These are phyloP conservation scores for Liolophura sinensis DNA, from an alignment of 1,140 invertebrate species.

Conservation along the genomic window DNA sequence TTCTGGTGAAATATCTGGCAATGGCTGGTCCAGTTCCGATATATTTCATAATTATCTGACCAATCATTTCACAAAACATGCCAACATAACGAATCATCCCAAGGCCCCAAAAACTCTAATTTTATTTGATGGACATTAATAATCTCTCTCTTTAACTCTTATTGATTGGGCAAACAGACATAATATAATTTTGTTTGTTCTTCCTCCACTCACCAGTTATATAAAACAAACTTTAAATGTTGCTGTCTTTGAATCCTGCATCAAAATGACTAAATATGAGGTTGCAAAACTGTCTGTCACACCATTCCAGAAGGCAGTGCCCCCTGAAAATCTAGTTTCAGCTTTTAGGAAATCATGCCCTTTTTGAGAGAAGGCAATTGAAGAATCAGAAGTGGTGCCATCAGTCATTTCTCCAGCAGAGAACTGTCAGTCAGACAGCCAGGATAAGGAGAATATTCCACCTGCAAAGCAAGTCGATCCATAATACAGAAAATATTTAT, in stretches of 20 bases:
- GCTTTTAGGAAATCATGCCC: slow-evolving; percentile 24
- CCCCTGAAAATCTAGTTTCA: slow-evolving; percentile 17
- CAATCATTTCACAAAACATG: slow-evolving; percentile 51
- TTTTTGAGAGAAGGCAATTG: neutral
- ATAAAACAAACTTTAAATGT: slow-evolving; percentile 25
- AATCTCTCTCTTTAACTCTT: slow-evolving; percentile 14
- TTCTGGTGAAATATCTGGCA: slow-evolving; percentile 48
- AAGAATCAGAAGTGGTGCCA: slow-evolving; percentile 1
- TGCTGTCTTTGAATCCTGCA: slow-evolving; percentile 26
- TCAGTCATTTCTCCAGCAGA: slow-evolving; percentile 7
- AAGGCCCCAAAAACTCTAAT: slow-evolving; percentile 45
- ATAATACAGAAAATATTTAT: neutral
- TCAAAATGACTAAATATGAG: slow-evolving; percentile 13
- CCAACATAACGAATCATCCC: slow-evolving; percentile 28
- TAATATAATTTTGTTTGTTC: slow-evolving; percentile 28
- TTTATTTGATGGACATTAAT: slow-evolving; percentile 57
- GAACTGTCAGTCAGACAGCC: neutral
- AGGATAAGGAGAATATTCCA: neutral
- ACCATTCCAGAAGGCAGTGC: slow-evolving; percentile 18
- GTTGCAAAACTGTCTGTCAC: slow-evolving; percentile 10
- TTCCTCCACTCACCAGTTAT: slow-evolving; percentile 31
- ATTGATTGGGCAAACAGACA: slow-evolving; percentile 23
- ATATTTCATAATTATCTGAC: slow-evolving; percentile 59
- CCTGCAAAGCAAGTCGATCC: slow-evolving; percentile 2
- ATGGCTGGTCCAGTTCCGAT: slow-evolving; percentile 59